A percentile compares a stretch with the other conserved stretches of the same genome.
Evolutionary conservation across 1,140 invertebrate species (phyloP).

Genomic region (Ceratoteleas bidentatus): DNA sequence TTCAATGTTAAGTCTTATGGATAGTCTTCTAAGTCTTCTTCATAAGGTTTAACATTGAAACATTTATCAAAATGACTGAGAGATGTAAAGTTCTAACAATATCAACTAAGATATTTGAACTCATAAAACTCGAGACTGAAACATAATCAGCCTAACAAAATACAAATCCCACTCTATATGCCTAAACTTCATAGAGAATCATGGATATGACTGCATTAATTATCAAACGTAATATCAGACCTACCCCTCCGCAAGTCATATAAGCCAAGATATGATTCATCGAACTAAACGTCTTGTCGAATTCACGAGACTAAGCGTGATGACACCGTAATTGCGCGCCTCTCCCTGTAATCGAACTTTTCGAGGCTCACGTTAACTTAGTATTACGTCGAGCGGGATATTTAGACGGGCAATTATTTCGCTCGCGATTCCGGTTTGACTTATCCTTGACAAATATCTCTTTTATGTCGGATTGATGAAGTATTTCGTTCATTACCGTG

Average conservation of each 20-base stretch:
- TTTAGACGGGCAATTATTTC: constrained; percentile 37
- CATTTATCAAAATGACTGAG: no score
- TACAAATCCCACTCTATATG: no score
- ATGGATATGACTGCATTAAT: no score
- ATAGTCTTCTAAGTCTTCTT: no score
- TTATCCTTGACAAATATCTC: constrained; percentile 54
- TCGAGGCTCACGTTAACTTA: constrained; percentile 14
- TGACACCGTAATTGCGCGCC: constrained; percentile 14
- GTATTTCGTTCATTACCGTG: constrained; percentile 56
- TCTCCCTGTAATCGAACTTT: constrained; percentile 7
- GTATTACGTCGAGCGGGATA: constrained; percentile 12
- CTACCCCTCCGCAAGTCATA: not conserved
- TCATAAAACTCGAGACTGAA: no score
- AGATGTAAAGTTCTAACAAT: no score
- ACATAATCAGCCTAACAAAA: no score
- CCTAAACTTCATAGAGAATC: no score
- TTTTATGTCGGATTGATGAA: constrained; percentile 37
- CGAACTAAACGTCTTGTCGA: constrained; percentile 16
- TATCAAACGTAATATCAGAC: no score
- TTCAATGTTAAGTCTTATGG: no score
- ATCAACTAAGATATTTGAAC: no score
- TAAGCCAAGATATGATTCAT: constrained; percentile 1
- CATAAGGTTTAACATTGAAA: no score
- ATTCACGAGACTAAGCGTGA: not conserved
- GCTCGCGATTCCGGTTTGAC: constrained; percentile 35